Evolutionary conservation across 2,888 invertebrate genomes (phyloP).

Genomic region (Perithous albicinctus): DNA sequence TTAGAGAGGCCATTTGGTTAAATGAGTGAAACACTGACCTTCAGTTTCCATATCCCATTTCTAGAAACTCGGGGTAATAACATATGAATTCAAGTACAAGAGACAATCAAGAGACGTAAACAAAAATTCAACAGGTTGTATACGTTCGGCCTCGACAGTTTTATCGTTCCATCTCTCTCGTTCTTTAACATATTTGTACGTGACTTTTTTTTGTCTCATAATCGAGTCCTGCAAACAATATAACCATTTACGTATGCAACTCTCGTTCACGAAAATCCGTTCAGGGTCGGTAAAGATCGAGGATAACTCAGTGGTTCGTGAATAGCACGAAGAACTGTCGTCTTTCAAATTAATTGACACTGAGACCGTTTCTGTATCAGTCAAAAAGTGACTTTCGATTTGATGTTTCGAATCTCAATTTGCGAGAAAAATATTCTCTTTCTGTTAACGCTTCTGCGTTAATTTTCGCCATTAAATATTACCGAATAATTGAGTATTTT

Average conservation of each 20-base stretch:
- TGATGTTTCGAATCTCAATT: background rate
- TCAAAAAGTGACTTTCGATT: too few species aligned
- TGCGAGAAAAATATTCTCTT: background rate
- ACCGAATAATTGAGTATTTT: slow-evolving; percentile 46
- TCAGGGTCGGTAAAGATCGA: slow-evolving; percentile 27
- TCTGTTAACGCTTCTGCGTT: too few species aligned
- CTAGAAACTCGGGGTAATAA: background rate
- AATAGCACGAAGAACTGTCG: background rate
- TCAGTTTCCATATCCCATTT: background rate
- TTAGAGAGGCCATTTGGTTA: background rate
- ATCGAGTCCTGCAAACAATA: slow-evolving; percentile 3
- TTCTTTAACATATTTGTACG: background rate
- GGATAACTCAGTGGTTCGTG: background rate
- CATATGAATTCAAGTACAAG: slow-evolving; percentile 12
- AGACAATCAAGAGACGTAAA: slow-evolving; percentile 56
- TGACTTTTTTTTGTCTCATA: background rate
- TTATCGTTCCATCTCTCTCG: slow-evolving; percentile 8
- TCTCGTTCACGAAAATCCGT: slow-evolving; percentile 35
- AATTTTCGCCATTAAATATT: background rate
- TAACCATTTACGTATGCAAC: slow-evolving; percentile 40
- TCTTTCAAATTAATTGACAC: slow-evolving; percentile 13
- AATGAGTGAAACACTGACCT: background rate
- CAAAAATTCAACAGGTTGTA: slow-evolving; percentile 68
- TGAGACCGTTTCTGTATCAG: too few species aligned
- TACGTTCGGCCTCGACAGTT: slow-evolving; percentile 43